phyloP scores from a whole-genome alignment of 2,113 vertebrate species.

The Glareola pratincola region DNA sequence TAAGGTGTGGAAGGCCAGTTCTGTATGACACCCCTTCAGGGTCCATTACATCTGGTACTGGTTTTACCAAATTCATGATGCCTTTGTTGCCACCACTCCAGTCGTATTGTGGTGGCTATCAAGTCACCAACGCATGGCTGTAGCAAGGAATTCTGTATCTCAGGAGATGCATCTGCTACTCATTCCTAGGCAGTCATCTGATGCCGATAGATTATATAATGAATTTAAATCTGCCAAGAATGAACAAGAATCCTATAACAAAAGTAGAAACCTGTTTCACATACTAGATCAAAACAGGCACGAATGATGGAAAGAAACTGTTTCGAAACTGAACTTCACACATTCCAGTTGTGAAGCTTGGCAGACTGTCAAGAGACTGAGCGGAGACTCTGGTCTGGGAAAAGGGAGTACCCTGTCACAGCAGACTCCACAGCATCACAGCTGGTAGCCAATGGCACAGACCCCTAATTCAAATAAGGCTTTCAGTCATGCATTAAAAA shows the following conservation, averaged over 20 bases:
- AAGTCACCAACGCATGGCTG: neutral
- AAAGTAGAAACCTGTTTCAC: conserved; percentile 53
- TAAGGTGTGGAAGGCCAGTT: neutral
- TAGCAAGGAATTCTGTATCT: neutral
- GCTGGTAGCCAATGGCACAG: conserved; percentile 42
- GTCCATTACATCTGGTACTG: neutral
- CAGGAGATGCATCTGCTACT: neutral
- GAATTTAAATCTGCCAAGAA: conserved; percentile 16
- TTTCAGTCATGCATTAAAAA: conserved; percentile 22
- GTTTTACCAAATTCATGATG: neutral
- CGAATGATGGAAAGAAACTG: conserved; percentile 46
- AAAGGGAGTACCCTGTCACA: conserved; percentile 52
- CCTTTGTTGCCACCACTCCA: neutral
- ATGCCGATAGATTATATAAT: neutral
- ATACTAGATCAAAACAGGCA: conserved; percentile 46
- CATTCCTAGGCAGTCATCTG: neutral
- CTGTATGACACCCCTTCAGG: neutral
- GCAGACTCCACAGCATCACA: conserved; percentile 28
- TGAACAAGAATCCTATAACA: neutral
- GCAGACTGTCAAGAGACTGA: conserved; percentile 63
- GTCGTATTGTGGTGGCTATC: neutral
- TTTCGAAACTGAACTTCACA: conserved; percentile 54
- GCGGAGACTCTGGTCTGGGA: conserved; percentile 60
- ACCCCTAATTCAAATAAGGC: conserved; percentile 5
- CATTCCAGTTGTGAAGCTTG: conserved; percentile 58